Conservation (phyloP, 2,888 invertebrate genomes). For the Sthenelais limicola region DNA sequence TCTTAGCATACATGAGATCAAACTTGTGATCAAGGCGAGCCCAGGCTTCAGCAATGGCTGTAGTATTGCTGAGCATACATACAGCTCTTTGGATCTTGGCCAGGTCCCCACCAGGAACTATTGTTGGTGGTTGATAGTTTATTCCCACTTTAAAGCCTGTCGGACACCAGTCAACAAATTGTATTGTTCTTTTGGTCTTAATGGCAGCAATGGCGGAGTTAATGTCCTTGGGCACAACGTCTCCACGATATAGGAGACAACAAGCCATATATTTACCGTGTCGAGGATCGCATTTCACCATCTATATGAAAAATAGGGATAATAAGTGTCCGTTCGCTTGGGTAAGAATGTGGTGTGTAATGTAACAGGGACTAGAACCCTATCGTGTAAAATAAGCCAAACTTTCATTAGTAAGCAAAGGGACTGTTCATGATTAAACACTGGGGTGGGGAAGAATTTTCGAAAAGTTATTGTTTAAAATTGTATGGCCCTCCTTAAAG, state of each 20-base stretch:
- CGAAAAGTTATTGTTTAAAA: too few relatives aligned
- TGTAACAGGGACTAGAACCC: too few relatives aligned
- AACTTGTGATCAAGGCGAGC: slow-evolving; percentile 67
- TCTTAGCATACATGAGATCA: slow-evolving; percentile 63
- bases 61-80: slow-evolving; percentile 74
- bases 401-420: too few relatives aligned
- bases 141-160: slow-evolving; percentile 81
- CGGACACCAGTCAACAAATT: slow-evolving; percentile 79
- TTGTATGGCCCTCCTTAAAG: too few relatives aligned
- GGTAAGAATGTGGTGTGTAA: too few relatives aligned
- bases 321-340: too few relatives aligned
- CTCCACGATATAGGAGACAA: slow-evolving; percentile 82
- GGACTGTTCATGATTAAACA: too few relatives aligned
- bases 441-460: too few relatives aligned
- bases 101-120: slow-evolving; percentile 81
- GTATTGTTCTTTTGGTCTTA: slow-evolving; percentile 62
- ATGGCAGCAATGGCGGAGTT: slow-evolving; percentile 76
- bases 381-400: too few relatives aligned
- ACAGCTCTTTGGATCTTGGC: slow-evolving; percentile 74
- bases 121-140: slow-evolving; percentile 76
- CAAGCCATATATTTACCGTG: slow-evolving; percentile 74
- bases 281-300: slow-evolving; percentile 71
- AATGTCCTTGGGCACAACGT: slow-evolving; percentile 89
- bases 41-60: slow-evolving; percentile 74
- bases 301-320: too few relatives aligned